phyloP scores from a whole-genome alignment of 92 coral and sea anemone genomes.

The Paragorgia papillata region DNA sequence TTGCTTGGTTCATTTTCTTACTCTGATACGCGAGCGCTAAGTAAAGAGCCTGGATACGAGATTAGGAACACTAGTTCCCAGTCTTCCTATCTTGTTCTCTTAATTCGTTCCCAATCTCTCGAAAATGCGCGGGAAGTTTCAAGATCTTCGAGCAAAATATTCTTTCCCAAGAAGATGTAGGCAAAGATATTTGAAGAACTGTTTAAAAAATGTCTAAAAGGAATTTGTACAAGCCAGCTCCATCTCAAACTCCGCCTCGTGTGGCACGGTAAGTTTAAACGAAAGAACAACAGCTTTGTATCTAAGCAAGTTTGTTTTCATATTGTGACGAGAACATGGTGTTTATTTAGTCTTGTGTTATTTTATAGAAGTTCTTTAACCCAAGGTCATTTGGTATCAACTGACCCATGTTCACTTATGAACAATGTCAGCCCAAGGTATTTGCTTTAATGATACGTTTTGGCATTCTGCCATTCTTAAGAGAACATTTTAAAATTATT shows the following conservation, averaged over 20 bases:
- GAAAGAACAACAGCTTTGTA: not conserved
- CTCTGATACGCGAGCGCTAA: too few species aligned
- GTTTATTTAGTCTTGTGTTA: too few species aligned
- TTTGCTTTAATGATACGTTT: too few species aligned
- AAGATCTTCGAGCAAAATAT: not conserved
- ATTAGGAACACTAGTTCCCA: too few species aligned
- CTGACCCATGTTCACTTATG: slow-evolving; percentile 21
- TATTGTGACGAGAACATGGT: not conserved
- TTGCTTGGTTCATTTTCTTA: too few species aligned
- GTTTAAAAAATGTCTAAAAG: slow-evolving; percentile 65
- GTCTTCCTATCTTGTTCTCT: too few species aligned
- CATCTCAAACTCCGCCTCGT: slow-evolving; percentile 90
- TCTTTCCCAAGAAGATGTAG: not conserved
- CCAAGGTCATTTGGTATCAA: slow-evolving; percentile 31
- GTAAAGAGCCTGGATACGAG: too few species aligned
- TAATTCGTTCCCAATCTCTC: not conserved
- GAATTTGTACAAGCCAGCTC: slow-evolving; percentile 85
- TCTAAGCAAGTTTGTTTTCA: not conserved
- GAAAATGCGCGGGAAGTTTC: not conserved
- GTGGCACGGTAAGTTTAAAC: slow-evolving; percentile 48
- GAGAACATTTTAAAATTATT: too few species aligned
- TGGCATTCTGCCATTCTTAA: too few species aligned
- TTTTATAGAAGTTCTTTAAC: slow-evolving; percentile 1
- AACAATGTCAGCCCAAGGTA: slow-evolving; percentile 6
- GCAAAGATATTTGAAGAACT: not conserved